Base-by-base conservation (phyloP, 1,140 invertebrate genomes). In the Agrilus planipennis region DNA sequence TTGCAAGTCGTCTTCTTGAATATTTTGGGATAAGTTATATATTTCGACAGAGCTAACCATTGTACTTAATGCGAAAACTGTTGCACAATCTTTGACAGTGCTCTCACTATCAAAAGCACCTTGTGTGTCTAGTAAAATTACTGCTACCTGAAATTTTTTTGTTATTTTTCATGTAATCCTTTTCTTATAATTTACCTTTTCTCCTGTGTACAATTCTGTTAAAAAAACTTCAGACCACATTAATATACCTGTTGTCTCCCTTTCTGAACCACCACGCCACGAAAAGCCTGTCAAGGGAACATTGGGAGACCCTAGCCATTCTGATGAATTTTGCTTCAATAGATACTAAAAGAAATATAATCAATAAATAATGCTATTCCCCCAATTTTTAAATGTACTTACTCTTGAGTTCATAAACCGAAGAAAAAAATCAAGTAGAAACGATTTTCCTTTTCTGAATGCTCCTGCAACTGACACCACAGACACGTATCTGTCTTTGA, bases 31-130 rank as follows among this genome's bases (percentile, higher is more conserved):
- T 34, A 97, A 67, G 69, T 97, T 97, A 62, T 90, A 97, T 31
- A 96, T 90, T 67, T 94, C 86, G n/a, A 95, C 88, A 6, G 89
- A 94, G 42, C 89, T 92, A 21, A 93, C 65, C 89, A 95, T 93
- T 5, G 90, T 92, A 65, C 89, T 93, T 0, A 94, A 68, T 9
- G 90, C 91, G 70, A 96, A 96, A 14, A 98, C 86, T 2, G 91
- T 96, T 1, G 93, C 93, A 68, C 89, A 93, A 60, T 97, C 92
- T 46, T 86, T 78, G 1, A 97, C 90, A 1, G 93, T 25, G 22
- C n/a, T n/a, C n/a, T n/a, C n/a, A n/a, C 6, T 31, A 31, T 31
- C 30, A 31, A 31, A 31, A 5, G 30, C 17, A 6, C 30, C 30
- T 31, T 31, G 30, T n/a, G 30, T 31, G n/a, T 31, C 30, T 17